These are phyloP conservation scores for Patiria pectinifera DNA, from an alignment of 53 echinoderm and acorn worm species.

Conservation along the genomic window DNA sequence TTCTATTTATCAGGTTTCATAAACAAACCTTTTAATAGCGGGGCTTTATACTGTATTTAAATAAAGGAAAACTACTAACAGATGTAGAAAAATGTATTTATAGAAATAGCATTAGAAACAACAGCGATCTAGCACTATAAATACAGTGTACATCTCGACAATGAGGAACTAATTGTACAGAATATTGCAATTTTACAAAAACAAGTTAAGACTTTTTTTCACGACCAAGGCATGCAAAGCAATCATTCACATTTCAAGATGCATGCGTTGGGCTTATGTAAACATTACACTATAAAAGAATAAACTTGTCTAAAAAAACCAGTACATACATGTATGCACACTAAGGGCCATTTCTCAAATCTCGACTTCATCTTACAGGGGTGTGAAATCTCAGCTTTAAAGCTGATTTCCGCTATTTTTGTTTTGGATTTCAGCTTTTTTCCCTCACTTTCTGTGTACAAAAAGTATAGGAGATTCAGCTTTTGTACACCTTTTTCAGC, in stretches of 20 bases:
- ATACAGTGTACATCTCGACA: background rate
- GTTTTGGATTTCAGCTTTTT: no score
- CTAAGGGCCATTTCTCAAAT: no score
- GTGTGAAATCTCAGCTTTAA: no score
- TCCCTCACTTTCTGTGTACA: no score
- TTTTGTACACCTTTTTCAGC: no score
- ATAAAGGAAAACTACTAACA: background rate
- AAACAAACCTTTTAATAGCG: background rate
- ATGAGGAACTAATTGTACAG: constrained; percentile 1
- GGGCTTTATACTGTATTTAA: background rate
- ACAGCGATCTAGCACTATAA: background rate
- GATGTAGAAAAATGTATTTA: background rate
- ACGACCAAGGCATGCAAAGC: constrained; percentile 8
- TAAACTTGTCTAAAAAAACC: background rate
- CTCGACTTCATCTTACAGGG: no score
- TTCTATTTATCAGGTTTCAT: background rate
- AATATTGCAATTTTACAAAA: constrained; percentile 10
- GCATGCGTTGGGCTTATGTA: constrained; percentile 32
- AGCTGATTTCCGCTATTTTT: no score
- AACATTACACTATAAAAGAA: background rate
- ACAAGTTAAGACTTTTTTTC: background rate
- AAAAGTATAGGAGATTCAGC: no score
- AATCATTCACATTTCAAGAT: constrained; percentile 22
- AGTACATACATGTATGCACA: background rate
- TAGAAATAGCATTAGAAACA: background rate